Base-by-base conservation (phyloP, 2,113 vertebrate species). In the Ophthalmolycus amberensis region DNA sequence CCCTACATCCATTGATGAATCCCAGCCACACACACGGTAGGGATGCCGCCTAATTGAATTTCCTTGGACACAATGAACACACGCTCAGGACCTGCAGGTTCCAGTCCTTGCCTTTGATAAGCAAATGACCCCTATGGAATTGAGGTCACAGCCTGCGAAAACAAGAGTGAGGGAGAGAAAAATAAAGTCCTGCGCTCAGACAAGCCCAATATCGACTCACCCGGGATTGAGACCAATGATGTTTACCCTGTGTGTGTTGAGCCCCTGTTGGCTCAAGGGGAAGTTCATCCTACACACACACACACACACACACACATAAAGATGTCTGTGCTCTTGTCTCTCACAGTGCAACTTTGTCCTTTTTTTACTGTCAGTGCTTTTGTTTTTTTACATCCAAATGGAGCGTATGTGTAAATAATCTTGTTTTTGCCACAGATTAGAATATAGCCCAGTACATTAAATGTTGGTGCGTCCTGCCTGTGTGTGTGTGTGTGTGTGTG, bases 121-220 rank as follows among this genome's bases (percentile, higher is more conserved):
- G 94, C 96, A 96, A 96, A 91, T 95, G 96, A 96, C 96, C 96
- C 92, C 76, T 82, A 90, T 92, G 96, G 96, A 96, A 97, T 97
- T 97, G 96, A 95, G 96, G 96, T 97, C 96, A 96, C 89, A 83
- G 91, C 87, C 92, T 93, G 94, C 87, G 92, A 95, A 96, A 96
- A 96, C 95, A 96, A 95, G 95, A 95, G 92, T 79, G 89, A 86
- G 89, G 71, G 74, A 84, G 93, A 90, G 89, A 90, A 94, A 95
- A 95, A 95, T 94, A 90, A 93, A 95, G 94, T 93, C 93, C 93
- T 89, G 90, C 85, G 68, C 93, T 89, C 88, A 93, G 93, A 94
- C 93, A 78, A 89, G 89, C 88, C 92, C 90, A 84, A 92, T 92
- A 93, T 93, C 90, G 80, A 93, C 92, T 94, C 91, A 63, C 77